A percentile compares a stretch with the other conserved stretches of the same genome.
Conservation (phyloP, 2,888 invertebrate species). For the Pseudanteris insignis region DNA sequence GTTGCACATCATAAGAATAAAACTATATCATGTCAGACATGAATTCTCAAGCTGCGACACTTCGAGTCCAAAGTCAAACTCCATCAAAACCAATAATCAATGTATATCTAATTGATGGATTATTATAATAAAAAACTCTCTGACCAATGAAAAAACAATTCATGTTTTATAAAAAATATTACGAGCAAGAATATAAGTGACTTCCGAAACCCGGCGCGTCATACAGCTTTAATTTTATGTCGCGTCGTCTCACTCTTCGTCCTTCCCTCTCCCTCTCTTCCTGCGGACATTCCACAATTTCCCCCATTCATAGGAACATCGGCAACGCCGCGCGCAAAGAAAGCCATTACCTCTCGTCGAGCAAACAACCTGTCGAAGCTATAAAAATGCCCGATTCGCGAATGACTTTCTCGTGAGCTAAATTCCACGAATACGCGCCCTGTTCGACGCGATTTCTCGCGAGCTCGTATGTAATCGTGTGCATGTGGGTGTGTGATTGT, state of each 20-base stretch:
- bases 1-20: too few species aligned
- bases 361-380: conserved; percentile 44
- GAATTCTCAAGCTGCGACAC: too few species aligned
- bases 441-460: conserved; percentile 8
- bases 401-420: conserved; percentile 43
- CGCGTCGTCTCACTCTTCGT: conserved; percentile 15
- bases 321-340: conserved; percentile 42
- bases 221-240: conserved; percentile 5
- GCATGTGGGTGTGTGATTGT: not conserved
- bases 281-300: conserved; percentile 42
- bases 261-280: conserved; percentile 30
- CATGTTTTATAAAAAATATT: too few species aligned
- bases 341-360: conserved; percentile 35
- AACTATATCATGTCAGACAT: too few species aligned
- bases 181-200: too few species aligned
- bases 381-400: conserved; percentile 39
- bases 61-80: too few species aligned
- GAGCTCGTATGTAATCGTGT: not conserved
- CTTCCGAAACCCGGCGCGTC: not conserved
- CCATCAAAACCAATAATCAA: too few species aligned
- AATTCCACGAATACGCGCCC: conserved; percentile 27
- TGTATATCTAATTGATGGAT: too few species aligned
- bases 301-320: conserved; percentile 42
- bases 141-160: too few species aligned
- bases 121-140: too few species aligned